A percentile compares a stretch with the other conserved stretches of the same genome.
phyloP scores from a whole-genome alignment of 2,797 vertebrate genomes.

The Eulemur albifrons region DNA sequence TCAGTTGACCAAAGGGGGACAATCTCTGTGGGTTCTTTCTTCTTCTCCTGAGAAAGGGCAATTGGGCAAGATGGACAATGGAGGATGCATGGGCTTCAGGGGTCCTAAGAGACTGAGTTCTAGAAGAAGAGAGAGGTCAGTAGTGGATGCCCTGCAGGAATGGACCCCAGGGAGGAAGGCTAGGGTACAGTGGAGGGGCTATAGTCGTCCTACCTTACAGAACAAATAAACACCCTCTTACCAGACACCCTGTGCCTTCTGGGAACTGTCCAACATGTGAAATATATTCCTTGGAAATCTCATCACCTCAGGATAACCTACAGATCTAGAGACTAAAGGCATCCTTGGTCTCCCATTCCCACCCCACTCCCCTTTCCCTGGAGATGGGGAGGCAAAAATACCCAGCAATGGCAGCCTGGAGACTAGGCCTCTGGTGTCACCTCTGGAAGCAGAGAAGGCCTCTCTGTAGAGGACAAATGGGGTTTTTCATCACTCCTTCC shows the following conservation, averaged over 20 bases:
- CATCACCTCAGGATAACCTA: neutral
- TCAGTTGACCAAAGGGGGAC: neutral
- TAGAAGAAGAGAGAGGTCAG: neutral
- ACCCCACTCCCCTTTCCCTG: neutral
- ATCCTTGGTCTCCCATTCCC: neutral
- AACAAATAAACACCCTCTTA: neutral
- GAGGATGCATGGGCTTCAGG: neutral
- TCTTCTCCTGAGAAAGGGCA: neutral
- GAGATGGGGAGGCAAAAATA: neutral
- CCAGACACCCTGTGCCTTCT: neutral
- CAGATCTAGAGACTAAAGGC: neutral
- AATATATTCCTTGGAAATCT: neutral
- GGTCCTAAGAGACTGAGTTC: neutral
- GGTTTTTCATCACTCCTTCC: neutral
- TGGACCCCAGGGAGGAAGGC: neutral
- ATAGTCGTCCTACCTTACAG: neutral
- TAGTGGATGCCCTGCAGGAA: neutral
- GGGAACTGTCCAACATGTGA: slow-evolving; percentile 17
- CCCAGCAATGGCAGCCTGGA: neutral
- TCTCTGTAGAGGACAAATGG: neutral
- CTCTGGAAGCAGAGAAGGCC: neutral
- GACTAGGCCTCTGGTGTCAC: neutral
- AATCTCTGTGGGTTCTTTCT: neutral
- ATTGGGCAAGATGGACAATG: neutral
- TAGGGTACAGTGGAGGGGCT: neutral